phyloP scores from a whole-genome alignment of 2,797 vertebrate species.

The Carapus acus region DNA sequence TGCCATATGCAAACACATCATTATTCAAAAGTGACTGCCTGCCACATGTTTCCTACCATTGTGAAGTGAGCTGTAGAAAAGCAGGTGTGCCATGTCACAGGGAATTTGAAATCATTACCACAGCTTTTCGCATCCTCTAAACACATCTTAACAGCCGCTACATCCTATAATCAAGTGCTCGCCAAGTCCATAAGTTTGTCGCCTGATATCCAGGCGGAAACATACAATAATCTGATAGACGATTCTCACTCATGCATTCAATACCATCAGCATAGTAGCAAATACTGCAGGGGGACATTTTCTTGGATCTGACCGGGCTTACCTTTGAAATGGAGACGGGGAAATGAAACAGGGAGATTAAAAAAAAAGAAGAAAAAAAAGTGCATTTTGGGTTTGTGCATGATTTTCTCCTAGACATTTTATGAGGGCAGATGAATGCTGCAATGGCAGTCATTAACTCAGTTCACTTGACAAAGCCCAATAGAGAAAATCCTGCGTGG shows the following conservation, averaged over 20 bases:
- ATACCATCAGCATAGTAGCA: constrained; percentile 26
- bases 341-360: no score
- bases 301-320: constrained; percentile 28
- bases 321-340: constrained; percentile 31
- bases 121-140: constrained; percentile 34
- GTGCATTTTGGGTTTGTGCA: constrained; percentile 16
- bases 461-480: constrained; percentile 40
- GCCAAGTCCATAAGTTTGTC: constrained; percentile 17
- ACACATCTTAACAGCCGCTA: constrained; percentile 31
- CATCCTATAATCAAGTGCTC: constrained; percentile 24
- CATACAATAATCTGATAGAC: constrained; percentile 36
- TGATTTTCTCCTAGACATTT: constrained; percentile 18
- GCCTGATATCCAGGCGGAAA: constrained; percentile 3
- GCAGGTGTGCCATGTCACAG: constrained; percentile 17
- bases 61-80: constrained; percentile 43
- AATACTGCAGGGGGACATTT: constrained; percentile 29
- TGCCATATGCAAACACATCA: constrained; percentile 45
- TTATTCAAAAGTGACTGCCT: constrained; percentile 46
- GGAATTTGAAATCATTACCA: constrained; percentile 11
- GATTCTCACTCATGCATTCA: constrained; percentile 45
- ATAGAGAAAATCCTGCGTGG: constrained; percentile 17
- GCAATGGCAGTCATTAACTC: constrained; percentile 28
- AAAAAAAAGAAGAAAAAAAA: not conserved
- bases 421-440: constrained; percentile 5
- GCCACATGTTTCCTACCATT: constrained; percentile 36